These are phyloP conservation scores for Athrips mouffetella DNA, from an alignment of 2,888 invertebrate species.

Conservation along the genomic window DNA sequence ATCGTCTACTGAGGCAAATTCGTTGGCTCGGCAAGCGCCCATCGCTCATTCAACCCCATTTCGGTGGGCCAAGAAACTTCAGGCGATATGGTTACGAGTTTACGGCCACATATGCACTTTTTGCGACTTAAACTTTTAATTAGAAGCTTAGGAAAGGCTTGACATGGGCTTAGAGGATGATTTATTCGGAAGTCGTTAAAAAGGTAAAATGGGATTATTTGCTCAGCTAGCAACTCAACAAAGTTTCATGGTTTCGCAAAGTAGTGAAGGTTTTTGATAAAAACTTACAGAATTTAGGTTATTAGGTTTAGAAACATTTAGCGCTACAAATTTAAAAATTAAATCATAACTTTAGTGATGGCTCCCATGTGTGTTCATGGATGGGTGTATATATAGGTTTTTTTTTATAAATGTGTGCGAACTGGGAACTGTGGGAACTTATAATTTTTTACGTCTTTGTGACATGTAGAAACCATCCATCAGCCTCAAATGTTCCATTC, in stretches of 20 bases:
- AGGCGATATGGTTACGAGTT: slow-evolving; percentile 5
- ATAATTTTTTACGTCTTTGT: neutral
- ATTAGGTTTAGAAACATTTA: too few species aligned
- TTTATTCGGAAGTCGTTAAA: too few species aligned
- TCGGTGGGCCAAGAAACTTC: slow-evolving; percentile 2
- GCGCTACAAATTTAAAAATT: too few species aligned
- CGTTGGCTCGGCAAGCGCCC: neutral
- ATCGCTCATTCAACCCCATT: slow-evolving; percentile 1
- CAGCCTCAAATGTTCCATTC: neutral
- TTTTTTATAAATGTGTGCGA: too few species aligned
- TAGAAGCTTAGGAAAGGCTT: slow-evolving; percentile 7
- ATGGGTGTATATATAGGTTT: too few species aligned
- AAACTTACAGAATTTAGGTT: too few species aligned
- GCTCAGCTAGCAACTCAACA: too few species aligned
- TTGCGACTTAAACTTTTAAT: slow-evolving; percentile 15
- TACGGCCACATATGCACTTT: slow-evolving; percentile 15
- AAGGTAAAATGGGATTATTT: too few species aligned
- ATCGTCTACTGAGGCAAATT: slow-evolving; percentile 44
- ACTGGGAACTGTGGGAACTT: neutral
- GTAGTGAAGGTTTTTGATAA: too few species aligned
- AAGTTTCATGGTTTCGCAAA: too few species aligned
- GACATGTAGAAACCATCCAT: slow-evolving; percentile 2
- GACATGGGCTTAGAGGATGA: neutral
- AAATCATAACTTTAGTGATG: too few species aligned
- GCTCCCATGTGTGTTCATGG: too few species aligned